These are phyloP conservation scores for Gnathonemus longibarbis DNA, from an alignment of 2,113 vertebrate genomes.

Conservation along the genomic window DNA sequence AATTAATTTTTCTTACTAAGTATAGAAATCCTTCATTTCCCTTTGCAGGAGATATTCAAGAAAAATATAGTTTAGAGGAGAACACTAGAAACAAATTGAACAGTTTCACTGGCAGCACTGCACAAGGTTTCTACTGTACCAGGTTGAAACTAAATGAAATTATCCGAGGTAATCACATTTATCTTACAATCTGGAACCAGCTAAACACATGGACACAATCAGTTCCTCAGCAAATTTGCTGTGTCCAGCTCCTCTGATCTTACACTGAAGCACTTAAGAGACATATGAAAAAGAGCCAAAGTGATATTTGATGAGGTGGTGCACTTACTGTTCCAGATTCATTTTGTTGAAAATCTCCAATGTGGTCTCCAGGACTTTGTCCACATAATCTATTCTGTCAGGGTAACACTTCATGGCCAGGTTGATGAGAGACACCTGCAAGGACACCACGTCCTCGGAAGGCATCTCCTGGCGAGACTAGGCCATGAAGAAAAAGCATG, in stretches of 20 bases:
- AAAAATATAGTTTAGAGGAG: neutral
- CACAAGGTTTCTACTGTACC: neutral
- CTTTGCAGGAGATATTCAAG: neutral
- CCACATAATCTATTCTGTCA: conserved; percentile 92
- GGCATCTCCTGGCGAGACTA: conserved; percentile 99
- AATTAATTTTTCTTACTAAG: neutral
- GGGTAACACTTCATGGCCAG: conserved; percentile 99
- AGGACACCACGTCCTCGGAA: conserved; percentile 92
- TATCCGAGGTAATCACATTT: neutral
- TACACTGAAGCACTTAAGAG: neutral
- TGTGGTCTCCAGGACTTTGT: conserved; percentile 93
- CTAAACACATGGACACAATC: neutral
- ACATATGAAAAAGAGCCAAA: neutral
- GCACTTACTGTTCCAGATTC: conserved; percentile 94
- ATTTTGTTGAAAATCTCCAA: conserved; percentile 98
- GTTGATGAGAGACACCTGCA: conserved; percentile 98
- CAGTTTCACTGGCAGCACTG: neutral
- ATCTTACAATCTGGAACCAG: neutral
- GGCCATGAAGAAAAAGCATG: neutral
- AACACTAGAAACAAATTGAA: neutral
- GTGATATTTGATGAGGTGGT: neutral
- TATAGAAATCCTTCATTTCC: neutral
- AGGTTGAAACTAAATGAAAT: neutral
- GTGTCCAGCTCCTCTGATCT: neutral
- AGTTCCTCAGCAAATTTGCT: neutral